phyloP scores from a whole-genome alignment of 2,113 vertebrate genomes.

The Clarias macrocephalus region DNA sequence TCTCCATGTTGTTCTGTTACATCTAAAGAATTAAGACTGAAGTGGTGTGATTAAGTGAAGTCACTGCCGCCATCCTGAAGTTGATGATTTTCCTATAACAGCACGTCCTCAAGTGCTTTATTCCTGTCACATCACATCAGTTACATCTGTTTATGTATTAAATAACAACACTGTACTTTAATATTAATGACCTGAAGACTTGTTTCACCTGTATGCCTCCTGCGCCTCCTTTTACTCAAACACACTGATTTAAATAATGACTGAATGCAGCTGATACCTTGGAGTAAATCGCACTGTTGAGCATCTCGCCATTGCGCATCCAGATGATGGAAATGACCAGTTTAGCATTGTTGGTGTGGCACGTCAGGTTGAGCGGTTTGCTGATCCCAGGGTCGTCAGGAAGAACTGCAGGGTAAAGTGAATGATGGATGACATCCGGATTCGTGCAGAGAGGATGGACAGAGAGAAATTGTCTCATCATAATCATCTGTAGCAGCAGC shows the following conservation, averaged over 20 bases:
- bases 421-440: neutral
- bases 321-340: conserved; percentile 95
- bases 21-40: neutral
- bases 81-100: neutral
- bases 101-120: neutral
- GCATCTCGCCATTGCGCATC: conserved; percentile 89
- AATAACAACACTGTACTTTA: neutral
- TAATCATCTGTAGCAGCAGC: neutral
- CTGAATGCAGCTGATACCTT: conserved; percentile 77
- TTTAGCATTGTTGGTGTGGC: conserved; percentile 93
- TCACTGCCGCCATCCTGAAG: neutral
- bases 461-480: neutral
- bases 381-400: conserved; percentile 94
- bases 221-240: neutral
- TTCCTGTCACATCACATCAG: neutral
- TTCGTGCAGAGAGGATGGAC: neutral
- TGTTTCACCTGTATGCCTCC: too few species aligned
- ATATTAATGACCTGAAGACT: neutral
- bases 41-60: neutral
- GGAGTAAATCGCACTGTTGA: conserved; percentile 93
- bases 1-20: neutral
- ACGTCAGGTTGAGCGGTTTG: conserved; percentile 93
- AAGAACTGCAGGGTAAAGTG: conserved; percentile 79
- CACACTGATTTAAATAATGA: neutral
- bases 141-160: neutral